Evolutionary conservation across 2,888 invertebrate species (phyloP), one percentile per base, ranked within the genome.

Genomic region (Belgica antarctica): DNA sequence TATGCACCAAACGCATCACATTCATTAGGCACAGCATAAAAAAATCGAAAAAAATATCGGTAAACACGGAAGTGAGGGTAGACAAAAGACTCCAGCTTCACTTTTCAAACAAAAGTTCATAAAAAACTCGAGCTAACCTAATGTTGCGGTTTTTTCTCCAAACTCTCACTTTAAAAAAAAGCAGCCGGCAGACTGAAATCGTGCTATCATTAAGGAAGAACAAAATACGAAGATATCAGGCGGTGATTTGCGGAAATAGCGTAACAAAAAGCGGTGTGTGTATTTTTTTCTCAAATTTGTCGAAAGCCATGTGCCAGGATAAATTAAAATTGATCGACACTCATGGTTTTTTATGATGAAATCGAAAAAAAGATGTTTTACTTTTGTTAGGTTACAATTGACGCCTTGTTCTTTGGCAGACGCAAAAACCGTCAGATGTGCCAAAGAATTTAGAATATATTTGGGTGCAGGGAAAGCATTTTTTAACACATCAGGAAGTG

Each of bases 191-290:
- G 4, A n/a, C n/a, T n/a, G n/a, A n/a, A n/a, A n/a, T n/a, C n/a
- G n/a, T 59, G 2, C 22, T 19, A 59, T 59, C 59, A 65, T 19
- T 65, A 65, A 15, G 46, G 27, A 46, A 47, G 19, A 62, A 25
- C 22, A 24, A 24, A 65, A 46, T 19, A 2, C 36, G 25, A 10
- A 65, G 22, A 62, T 36, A 62, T 46, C 46, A 62, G 62, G 62
- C 62, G 70, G 62, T 62, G 70, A 70, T 70, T 70, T 70, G 70
- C 70, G 70, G 70, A 70, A 70, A 70, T 65, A 15, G 65, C 65
- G 59, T 59, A 27, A 59, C 59, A 59, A 27, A n/a, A 27, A 59
- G n/a, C 46, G 57, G 19, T 47, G n/a, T 68, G 34, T 22, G 22
- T 68, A 22, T 28, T 19, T 68, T 17, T 31, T n/a, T n/a, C n/a